phyloP scores from a whole-genome alignment of 2,888 invertebrate species.

The Doris montereyensis region DNA sequence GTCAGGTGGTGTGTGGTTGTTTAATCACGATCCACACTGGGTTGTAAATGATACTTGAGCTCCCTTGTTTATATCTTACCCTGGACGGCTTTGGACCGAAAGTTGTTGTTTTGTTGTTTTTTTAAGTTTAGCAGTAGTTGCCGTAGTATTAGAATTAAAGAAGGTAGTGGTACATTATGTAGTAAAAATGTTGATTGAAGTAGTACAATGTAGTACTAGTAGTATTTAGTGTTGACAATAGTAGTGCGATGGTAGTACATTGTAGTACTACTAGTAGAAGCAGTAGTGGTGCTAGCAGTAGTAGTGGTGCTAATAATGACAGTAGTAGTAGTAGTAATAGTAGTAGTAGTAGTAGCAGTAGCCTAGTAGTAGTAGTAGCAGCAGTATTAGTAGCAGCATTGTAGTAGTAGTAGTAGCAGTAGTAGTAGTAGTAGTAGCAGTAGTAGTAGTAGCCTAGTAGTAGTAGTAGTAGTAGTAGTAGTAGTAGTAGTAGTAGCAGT shows the following conservation, averaged over 20 bases:
- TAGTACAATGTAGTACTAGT: background rate
- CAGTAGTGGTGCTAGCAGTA: background rate
- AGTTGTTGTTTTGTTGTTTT: too few species aligned
- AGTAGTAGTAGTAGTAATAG: background rate
- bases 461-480: conserved; percentile 31
- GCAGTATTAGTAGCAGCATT: background rate
- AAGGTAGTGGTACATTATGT: background rate
- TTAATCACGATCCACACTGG: too few species aligned
- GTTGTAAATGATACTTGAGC: too few species aligned
- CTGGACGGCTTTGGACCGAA: too few species aligned
- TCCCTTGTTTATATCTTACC: too few species aligned
- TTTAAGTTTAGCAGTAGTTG: too few species aligned
- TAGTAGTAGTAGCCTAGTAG: conserved; percentile 26
- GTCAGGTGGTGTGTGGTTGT: too few species aligned
- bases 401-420: conserved; percentile 20
- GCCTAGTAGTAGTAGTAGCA: background rate
- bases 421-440: conserved; percentile 28
- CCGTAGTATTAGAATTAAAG: background rate
- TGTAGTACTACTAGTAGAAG: background rate
- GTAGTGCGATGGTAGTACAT: background rate
- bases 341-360: background rate
- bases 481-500: conserved; percentile 27
- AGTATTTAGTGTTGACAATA: background rate
- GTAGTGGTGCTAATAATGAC: too few species aligned
- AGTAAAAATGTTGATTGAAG: background rate